Evolutionary conservation across 2,888 invertebrate species (phyloP).

Genomic region (Opisthograptis luteolata): DNA sequence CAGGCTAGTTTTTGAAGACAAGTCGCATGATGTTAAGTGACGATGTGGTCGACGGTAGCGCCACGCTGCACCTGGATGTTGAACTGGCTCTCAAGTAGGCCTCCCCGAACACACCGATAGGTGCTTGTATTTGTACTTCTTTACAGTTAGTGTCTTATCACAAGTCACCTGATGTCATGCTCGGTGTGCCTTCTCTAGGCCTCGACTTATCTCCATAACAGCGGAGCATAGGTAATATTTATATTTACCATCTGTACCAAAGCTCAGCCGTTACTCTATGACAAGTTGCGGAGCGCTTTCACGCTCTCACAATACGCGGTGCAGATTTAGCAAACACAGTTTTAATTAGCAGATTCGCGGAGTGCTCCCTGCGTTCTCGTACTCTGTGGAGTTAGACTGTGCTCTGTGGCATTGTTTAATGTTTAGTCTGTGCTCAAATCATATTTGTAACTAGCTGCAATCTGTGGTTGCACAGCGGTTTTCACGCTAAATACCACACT

Average conservation of each 20-base stretch:
- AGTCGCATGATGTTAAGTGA: too few relatives aligned
- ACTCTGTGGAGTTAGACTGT: conserved; percentile 10
- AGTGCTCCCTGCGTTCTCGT: conserved; percentile 10
- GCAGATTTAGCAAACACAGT: conserved; percentile 76
- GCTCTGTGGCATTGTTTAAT: conserved; percentile 4
- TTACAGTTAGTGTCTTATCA: too few relatives aligned
- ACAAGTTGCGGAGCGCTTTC: conserved; percentile 54
- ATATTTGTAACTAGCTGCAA: background rate
- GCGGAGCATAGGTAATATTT: background rate
- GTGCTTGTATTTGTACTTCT: too few relatives aligned
- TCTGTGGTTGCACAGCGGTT: background rate
- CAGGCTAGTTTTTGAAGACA: too few relatives aligned
- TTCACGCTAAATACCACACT: background rate
- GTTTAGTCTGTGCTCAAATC: background rate
- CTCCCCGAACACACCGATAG: too few relatives aligned
- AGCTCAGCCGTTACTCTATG: conserved; percentile 39
- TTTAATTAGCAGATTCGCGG: conserved; percentile 72
- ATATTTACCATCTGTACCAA: conserved; percentile 8
- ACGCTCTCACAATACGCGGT: conserved; percentile 69
- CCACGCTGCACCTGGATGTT: too few relatives aligned
- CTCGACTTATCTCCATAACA: too few relatives aligned
- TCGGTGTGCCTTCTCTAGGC: too few relatives aligned
- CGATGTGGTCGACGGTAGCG: too few relatives aligned
- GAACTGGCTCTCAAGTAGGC: too few relatives aligned
- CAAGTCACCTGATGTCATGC: too few relatives aligned